Evolutionary conservation across 2,113 vertebrate genomes (phyloP), one percentile per base, ranked within the genome.

Genomic region (Camelus bactrianus): DNA sequence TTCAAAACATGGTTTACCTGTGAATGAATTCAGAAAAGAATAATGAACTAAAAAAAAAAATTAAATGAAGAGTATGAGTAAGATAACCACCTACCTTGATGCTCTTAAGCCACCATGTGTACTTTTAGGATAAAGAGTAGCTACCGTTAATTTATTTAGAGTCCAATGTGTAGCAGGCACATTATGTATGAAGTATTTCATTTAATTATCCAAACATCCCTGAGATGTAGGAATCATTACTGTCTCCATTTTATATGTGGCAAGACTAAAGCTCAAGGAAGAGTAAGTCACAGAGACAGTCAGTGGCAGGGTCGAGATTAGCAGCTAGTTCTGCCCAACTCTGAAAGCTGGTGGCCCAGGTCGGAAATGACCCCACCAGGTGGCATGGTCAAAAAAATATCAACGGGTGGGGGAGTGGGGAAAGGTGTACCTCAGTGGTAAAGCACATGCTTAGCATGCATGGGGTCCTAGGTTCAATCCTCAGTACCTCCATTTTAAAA

Each of bases 1-100:
- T 96, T 42, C 54, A 11, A 28, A 79, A 93, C 82, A 69, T 58
- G 24, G 9, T 10, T 58, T 26, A 38, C 58, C 42, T 69, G 2
- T 60, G 62, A 89, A 91, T 92, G 8, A 95, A 65, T 90, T 94
- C 69, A 80, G 69, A 32, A 77, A 62, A 95, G 19, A 95, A 79
- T 73, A 90, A 84, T 82, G 46, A 89, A 67, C 26, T 73, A 16
- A 52, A 69, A 35, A 62, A 56, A 87, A 85, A 77, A 94, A 89
- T 26, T 67, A 86, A 95, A 77, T 54, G 16, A 90, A 86, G 24
- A 62, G 15, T 20, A 54, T 60, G 14, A 85, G 8, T 69, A 82
- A 75, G 50, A 84, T 4, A 60, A 14, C 80, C 79, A 95, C 64
- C 70, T 86, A 58, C 12, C 48, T 15, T 38, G 69, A 95, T 8